Evolutionary conservation across 1,140 invertebrate genomes (phyloP).

Genomic region (Lineus longissimus): DNA sequence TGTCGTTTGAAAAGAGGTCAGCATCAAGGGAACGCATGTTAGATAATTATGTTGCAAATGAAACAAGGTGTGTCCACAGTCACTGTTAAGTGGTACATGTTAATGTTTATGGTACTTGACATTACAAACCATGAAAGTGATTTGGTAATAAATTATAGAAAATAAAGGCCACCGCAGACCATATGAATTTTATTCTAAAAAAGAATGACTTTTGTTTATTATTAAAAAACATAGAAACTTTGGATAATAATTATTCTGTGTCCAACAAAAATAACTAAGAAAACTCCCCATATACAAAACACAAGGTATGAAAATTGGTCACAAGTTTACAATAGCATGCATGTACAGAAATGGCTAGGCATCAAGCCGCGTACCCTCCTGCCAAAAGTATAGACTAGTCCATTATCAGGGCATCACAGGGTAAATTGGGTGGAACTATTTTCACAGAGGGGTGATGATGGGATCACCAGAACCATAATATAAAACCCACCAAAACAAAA

Average conservation of each 20-base stretch:
- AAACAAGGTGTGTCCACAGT: no score
- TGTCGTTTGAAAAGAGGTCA: no score
- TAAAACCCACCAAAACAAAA: no score
- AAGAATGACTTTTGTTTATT: constrained; percentile 34
- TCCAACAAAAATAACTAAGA: constrained; percentile 36
- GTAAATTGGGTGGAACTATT: no score
- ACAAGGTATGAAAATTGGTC: constrained; percentile 41
- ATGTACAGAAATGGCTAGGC: constrained; percentile 8
- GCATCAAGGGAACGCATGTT: no score
- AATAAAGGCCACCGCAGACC: constrained; percentile 24
- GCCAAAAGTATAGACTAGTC: no score
- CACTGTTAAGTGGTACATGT: no score
- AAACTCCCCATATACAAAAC: constrained; percentile 44
- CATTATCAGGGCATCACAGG: no score
- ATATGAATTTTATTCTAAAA: constrained; percentile 27
- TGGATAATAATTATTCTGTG: constrained; percentile 27
- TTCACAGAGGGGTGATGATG: no score
- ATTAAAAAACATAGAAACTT: constrained; percentile 41
- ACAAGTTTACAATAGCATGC: constrained; percentile 15
- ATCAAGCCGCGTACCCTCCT: background rate
- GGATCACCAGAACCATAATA: no score
- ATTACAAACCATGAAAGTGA: constrained; percentile 4
- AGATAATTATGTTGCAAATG: no score
- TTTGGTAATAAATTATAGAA: constrained; percentile 13
- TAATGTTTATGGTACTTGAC: background rate